Evolutionary conservation across 2,113 vertebrate genomes (phyloP).

Genomic region (Labeo catla): DNA sequence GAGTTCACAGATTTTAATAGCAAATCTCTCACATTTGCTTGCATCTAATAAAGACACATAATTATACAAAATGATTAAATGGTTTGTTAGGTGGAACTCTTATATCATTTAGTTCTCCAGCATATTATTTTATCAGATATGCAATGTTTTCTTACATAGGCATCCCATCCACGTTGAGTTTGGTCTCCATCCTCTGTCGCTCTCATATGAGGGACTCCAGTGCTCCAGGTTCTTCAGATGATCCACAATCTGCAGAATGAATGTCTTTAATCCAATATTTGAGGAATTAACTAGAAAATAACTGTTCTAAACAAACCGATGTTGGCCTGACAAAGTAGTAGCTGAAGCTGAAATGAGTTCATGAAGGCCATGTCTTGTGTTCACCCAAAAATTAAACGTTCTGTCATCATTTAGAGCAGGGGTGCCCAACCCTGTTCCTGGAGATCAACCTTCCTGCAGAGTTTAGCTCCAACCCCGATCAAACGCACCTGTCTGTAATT

Average conservation of each 20-base stretch:
- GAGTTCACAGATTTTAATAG: background rate
- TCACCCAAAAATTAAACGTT: background rate
- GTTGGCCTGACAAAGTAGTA: background rate
- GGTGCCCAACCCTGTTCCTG: too few relatives aligned
- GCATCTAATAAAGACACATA: background rate
- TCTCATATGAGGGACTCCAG: conserved; percentile 47
- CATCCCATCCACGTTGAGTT: conserved; percentile 49
- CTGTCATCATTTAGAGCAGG: too few relatives aligned
- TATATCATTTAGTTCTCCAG: background rate
- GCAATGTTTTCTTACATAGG: conserved; percentile 43
- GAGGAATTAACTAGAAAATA: background rate
- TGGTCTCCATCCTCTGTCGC: conserved; percentile 51
- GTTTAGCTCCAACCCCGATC: too few relatives aligned
- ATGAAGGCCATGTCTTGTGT: background rate
- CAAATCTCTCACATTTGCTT: background rate
- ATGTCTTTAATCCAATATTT: background rate
- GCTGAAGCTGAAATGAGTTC: background rate
- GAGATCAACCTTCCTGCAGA: too few relatives aligned
- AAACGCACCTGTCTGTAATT: too few relatives aligned
- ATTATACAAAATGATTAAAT: background rate
- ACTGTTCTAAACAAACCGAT: background rate
- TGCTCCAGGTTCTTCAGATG: conserved; percentile 61
- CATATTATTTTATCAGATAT: too few relatives aligned
- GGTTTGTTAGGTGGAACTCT: background rate
- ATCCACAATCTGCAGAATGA: conserved; percentile 61